Percentiles rank a stretch among this genome's conserved stretches.
Evolutionary conservation across 2,888 invertebrate genomes (phyloP).

Genomic region (Empis stercorea): DNA sequence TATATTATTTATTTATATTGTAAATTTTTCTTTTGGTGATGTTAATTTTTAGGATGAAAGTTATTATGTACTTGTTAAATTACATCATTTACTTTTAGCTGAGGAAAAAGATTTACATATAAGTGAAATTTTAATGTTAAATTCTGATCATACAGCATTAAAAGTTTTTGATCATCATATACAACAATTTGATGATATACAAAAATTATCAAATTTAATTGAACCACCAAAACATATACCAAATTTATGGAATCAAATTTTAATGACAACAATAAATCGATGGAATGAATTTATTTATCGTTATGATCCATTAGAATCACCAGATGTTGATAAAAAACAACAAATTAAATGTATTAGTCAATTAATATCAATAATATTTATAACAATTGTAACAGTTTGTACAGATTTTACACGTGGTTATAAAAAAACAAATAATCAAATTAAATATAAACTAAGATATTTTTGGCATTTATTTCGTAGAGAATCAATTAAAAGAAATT

Average conservation of each 20-base stretch:
- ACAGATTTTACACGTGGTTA: conserved; percentile 48
- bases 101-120: conserved; percentile 58
- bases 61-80: conserved; percentile 57
- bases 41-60: conserved; percentile 21
- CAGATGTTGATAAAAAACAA: conserved; percentile 30
- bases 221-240: conserved; percentile 50
- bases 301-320: conserved; percentile 64
- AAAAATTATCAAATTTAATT: conserved; percentile 43
- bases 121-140: conserved; percentile 59
- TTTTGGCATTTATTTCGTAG: conserved; percentile 35
- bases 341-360: conserved; percentile 26
- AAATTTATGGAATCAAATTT: conserved; percentile 51
- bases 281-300: conserved; percentile 73
- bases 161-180: conserved; percentile 6
- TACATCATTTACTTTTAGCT: conserved; percentile 62
- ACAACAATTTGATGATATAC: neutral
- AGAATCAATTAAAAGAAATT: conserved; percentile 27
- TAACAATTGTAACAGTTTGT: conserved; percentile 49
- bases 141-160: conserved; percentile 12
- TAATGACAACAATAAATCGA: conserved; percentile 53
- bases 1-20: neutral
- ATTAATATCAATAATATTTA: conserved; percentile 46
- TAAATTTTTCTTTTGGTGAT: neutral
- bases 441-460: conserved; percentile 38
- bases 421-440: conserved; percentile 35